These are phyloP conservation scores for Scyliorhinus canicula DNA, from an alignment of 2,797 vertebrate species.

Conservation along the genomic window DNA sequence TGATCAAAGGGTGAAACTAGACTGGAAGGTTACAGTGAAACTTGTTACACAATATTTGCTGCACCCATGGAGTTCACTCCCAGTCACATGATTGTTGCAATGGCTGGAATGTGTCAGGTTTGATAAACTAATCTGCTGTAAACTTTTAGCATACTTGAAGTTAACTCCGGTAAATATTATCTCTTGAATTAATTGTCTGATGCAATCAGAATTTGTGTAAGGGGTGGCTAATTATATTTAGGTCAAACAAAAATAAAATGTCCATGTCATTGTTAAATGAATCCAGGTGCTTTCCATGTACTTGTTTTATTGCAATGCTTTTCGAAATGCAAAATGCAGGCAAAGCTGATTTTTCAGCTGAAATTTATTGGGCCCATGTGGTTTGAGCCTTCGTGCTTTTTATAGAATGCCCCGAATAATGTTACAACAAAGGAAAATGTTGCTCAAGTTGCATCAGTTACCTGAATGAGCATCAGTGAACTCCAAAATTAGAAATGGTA, in stretches of 20 bases:
- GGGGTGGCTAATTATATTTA: not conserved
- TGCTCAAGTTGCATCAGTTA: not conserved
- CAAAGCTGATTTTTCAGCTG: not conserved
- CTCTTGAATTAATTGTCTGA: not conserved
- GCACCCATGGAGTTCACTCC: not conserved
- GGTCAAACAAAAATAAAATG: not conserved
- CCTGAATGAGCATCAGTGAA: not conserved
- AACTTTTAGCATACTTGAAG: not conserved
- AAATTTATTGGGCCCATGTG: not conserved
- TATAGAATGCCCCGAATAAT: not conserved
- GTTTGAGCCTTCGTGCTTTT: not conserved
- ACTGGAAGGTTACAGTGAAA: not conserved
- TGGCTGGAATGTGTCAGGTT: slow-evolving; percentile 2
- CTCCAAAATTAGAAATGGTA: not conserved
- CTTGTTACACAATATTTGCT: not conserved
- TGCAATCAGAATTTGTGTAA: not conserved
- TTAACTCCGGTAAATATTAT: not conserved
- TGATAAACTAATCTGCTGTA: not conserved
- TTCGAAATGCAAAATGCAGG: not conserved
- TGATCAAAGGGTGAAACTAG: not conserved
- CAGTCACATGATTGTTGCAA: not conserved
- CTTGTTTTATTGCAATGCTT: slow-evolving; percentile 1
- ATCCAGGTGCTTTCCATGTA: slow-evolving; percentile 9
- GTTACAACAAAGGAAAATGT: not conserved
- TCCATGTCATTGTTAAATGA: not conserved